phyloP scores from a whole-genome alignment of 30 jellyfish, hydroid and myxozoan genomes.

The Clytia hemisphaerica region DNA sequence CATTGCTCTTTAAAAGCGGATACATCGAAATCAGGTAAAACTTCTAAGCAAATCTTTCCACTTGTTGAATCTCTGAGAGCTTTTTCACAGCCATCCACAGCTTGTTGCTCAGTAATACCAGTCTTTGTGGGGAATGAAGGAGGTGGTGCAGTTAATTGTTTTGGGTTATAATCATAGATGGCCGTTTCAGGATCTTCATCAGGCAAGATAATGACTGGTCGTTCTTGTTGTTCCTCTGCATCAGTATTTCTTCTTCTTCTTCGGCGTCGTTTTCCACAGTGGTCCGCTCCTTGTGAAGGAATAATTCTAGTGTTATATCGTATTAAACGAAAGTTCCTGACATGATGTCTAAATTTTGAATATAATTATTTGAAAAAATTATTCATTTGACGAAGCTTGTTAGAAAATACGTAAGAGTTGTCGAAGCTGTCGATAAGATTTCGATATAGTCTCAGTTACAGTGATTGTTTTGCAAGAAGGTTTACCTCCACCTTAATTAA shows the following conservation, averaged over 20 bases:
- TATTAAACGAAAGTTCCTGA: too few species aligned
- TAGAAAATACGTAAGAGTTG: too few species aligned
- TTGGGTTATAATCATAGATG: conserved; percentile 32
- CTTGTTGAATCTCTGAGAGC: conserved; percentile 25
- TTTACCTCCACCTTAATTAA: too few species aligned
- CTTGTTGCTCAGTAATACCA: conserved; percentile 34
- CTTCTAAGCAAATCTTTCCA: conserved; percentile 29
- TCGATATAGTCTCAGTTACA: too few species aligned
- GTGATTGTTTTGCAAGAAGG: too few species aligned
- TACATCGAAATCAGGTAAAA: conserved; percentile 19
- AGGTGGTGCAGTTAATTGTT: conserved; percentile 8
- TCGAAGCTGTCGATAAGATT: too few species aligned
- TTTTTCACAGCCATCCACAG: conserved; percentile 2
- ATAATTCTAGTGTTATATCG: neutral
- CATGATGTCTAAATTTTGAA: too few species aligned
- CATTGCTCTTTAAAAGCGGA: conserved; percentile 33
- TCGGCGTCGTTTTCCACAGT: neutral
- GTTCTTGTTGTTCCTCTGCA: too few species aligned
- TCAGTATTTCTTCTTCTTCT: conserved; percentile 12
- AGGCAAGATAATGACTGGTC: conserved; percentile 7
- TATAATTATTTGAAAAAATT: too few species aligned
- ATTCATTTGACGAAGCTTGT: too few species aligned
- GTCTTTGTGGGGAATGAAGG: conserved; percentile 42
- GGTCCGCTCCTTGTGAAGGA: neutral
- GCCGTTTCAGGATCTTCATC: conserved; percentile 23